Conservation (phyloP, 1,140 invertebrate genomes). For the Paraescarpia echinospica region DNA sequence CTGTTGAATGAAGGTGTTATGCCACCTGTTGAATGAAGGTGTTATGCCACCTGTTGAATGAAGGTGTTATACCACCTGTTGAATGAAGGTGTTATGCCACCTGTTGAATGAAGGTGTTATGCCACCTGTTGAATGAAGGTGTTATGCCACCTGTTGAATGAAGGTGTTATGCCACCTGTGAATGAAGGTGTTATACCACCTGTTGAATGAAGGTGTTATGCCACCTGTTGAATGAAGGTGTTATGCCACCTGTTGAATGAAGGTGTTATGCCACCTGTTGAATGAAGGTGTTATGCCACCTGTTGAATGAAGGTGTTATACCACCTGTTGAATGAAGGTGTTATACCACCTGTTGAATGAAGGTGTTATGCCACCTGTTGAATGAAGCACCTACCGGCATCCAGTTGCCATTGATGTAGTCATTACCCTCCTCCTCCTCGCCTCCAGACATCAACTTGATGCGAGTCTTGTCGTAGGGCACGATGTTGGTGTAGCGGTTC, state of each 20-base stretch:
- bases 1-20: no score
- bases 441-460: conserved; percentile 47
- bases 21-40: no score
- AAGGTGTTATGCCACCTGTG: neutral
- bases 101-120: neutral
- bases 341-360: neutral
- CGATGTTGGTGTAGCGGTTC: conserved; percentile 98
- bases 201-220: neutral
- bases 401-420: conserved; percentile 94
- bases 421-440: conserved; percentile 57
- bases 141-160: neutral
- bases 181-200: neutral
- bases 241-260: neutral
- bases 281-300: neutral
- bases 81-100: no score
- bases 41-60: no score
- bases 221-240: neutral
- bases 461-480: conserved; percentile 74
- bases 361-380: no score
- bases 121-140: neutral
- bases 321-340: neutral
- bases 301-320: neutral
- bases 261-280: neutral
- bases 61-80: no score
- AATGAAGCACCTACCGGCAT: conserved; percentile 43